Base-by-base conservation (phyloP, 2,888 invertebrate species). In the Frankliniella intonsa region DNA sequence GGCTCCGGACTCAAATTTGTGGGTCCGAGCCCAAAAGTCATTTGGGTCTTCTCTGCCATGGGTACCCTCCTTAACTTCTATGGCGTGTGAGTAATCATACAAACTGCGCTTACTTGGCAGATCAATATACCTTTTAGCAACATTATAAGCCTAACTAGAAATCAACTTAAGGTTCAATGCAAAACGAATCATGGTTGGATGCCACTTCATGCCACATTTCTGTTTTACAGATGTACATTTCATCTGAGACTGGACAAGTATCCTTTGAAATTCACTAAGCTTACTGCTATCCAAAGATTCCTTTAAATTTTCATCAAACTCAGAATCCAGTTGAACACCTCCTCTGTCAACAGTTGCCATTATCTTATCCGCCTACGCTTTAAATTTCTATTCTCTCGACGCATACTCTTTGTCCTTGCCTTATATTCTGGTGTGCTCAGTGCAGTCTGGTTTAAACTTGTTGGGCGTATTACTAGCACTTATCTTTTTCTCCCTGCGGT, bases 201-300 rank as follows among this genome's bases (percentile, higher is more conserved):
- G 81, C 81, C 81, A 81, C 50, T 25, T 65, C 27, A 81, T 81
- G 7, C 65, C 65, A 5, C 62, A n/a, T 55, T 81, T 81, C 11
- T 81, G 25, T 25, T 81, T 81, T 3, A 81, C 12, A 9, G 55
- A 62, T 1, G 65, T 38, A 12, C 22, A 19, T 62, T n/a, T 81
- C 22, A 83, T 80, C 85, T 86, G 82, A 22, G 69, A 69, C 11
- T 69, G 22, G 7, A 69, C 22, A 22, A 69, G 22, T 11, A 69
- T n/a, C 22, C 22, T 69, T 69, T 69, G 69, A 5, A 69, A 69
- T 1, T 69, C 69, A 10, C 22, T 69, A 7, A 69, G 22, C 19
- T 19, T 69, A n/a, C n/a, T 22, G 69, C n/a, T 69, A 8, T 69
- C 5, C 3, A 69, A 22, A 7, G 22, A 9, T 0, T 7, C 22